Evolutionary conservation across 2,888 invertebrate genomes (phyloP).

Genomic region (Agriotes lineatus): DNA sequence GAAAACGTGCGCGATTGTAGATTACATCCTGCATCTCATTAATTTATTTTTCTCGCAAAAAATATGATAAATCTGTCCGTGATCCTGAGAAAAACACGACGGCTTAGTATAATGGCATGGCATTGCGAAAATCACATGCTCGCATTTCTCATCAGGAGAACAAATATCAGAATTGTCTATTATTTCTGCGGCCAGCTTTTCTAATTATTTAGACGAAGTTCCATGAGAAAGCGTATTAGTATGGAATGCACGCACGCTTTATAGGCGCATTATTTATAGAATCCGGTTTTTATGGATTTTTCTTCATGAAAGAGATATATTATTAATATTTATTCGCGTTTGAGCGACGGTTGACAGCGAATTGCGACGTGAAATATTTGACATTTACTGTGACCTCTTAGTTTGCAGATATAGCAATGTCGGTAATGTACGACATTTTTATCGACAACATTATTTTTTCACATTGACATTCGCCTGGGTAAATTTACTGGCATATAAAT

Average conservation of each 20-base stretch:
- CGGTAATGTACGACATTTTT: conserved; percentile 19
- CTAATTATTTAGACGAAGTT: conserved; percentile 21
- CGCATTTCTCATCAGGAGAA: conserved; percentile 1
- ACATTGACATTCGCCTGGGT: neutral
- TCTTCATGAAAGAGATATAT: conserved; percentile 32
- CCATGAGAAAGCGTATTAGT: conserved; percentile 20
- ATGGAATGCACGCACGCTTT: conserved; percentile 31
- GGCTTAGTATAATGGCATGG: neutral
- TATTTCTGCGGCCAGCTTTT: conserved; percentile 5
- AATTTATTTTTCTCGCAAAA: no score
- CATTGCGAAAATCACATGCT: conserved; percentile 4
- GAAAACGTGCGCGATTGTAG: no score
- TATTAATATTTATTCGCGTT: conserved; percentile 29
- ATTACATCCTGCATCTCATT: no score
- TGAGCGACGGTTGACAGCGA: conserved; percentile 26
- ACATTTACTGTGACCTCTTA: conserved; percentile 31
- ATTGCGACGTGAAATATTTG: conserved; percentile 24
- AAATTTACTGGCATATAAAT: conserved; percentile 18
- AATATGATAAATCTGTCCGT: no score
- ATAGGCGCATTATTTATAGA: conserved; percentile 29
- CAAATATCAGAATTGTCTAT: conserved; percentile 9
- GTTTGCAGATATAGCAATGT: conserved; percentile 25
- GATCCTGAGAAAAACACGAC: neutral
- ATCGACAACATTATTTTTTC: conserved; percentile 8
- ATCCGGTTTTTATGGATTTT: conserved; percentile 36